Evolutionary conservation across 2,113 vertebrate species (phyloP), one percentile per base, ranked within the genome.

Genomic region (Urocynchramus pylzowi): DNA sequence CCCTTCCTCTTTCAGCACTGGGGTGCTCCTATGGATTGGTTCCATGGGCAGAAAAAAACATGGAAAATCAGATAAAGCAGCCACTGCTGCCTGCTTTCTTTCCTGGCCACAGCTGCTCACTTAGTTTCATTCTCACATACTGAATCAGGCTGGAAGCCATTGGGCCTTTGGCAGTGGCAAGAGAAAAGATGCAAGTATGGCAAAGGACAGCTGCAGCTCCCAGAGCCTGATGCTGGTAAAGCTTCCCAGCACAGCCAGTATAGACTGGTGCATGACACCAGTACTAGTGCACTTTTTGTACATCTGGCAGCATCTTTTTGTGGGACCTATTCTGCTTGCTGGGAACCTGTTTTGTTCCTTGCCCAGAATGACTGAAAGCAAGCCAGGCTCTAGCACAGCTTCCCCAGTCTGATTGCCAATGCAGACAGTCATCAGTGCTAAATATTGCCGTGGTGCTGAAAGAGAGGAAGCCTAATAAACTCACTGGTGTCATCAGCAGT

Each of bases 391-490:
- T 21, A 77, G 67, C 71, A 69, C 19, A 21, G 30, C 11, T 70
- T 77, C 63, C 60, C 12, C 75, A 67, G 31, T 26, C 92, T 80
- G 89, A 42, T 57, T 61, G 76, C 68, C 85, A 81, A 61, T 85
- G 78, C 90, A 94, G 82, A 26, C 18, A 11, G 67, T 47, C 87
- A 84, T 73, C 68, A 49, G 64, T 67, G 26, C 54, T 68, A 88
- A 96, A 85, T 88, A 77, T 52, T 91, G 78, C 74, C 12, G 7
- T 77, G 71, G 35, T 93, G 82, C 76, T 88, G 93, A 83, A 93
- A 87, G 71, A 91, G 59, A 50, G 54, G 56, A 86, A 59, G 47
- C 35, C 44, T 23, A 60, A 60, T 80, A 73, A 93, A 63, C 87
- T 90, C 71, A 27, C 57, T 0, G 0, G 39, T 57, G 35, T 80